Conservation (phyloP, 2,113 vertebrate genomes). For the Marcusenius ussheri region DNA sequence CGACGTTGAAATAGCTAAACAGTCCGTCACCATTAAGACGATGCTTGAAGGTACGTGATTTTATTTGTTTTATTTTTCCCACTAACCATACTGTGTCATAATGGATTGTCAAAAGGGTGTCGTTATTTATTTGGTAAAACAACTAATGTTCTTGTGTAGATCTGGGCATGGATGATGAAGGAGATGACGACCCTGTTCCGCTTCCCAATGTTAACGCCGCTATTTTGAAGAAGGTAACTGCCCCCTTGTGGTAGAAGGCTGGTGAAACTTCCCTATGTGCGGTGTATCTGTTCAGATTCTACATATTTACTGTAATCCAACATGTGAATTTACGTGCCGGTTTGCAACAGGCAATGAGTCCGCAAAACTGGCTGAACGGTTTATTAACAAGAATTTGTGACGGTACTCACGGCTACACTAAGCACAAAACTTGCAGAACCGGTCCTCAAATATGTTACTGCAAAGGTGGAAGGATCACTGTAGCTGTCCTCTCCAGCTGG, state of each 20-base stretch:
- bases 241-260: not conserved
- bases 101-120: not conserved
- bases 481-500: not conserved
- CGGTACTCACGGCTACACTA: not conserved
- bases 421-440: not conserved
- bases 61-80: not conserved
- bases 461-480: not conserved
- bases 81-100: not conserved
- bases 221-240: constrained; percentile 91
- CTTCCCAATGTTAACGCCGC: constrained; percentile 97
- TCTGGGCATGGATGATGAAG: constrained; percentile 99
- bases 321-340: not conserved
- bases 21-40: constrained; percentile 98
- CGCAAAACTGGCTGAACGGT: not conserved
- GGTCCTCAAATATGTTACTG: not conserved
- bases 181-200: constrained; percentile 95
- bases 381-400: not conserved
- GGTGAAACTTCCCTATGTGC: not conserved
- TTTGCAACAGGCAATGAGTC: not conserved
- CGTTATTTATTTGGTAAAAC: not conserved
- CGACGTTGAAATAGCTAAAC: constrained; percentile 97
- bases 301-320: not conserved
- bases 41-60: constrained; percentile 87
- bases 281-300: not conserved
- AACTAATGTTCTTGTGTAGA: constrained; percentile 53